Evolutionary conservation across 2,797 vertebrate genomes (phyloP), one percentile per base, ranked within the genome.

Genomic region (Meda fulgida): DNA sequence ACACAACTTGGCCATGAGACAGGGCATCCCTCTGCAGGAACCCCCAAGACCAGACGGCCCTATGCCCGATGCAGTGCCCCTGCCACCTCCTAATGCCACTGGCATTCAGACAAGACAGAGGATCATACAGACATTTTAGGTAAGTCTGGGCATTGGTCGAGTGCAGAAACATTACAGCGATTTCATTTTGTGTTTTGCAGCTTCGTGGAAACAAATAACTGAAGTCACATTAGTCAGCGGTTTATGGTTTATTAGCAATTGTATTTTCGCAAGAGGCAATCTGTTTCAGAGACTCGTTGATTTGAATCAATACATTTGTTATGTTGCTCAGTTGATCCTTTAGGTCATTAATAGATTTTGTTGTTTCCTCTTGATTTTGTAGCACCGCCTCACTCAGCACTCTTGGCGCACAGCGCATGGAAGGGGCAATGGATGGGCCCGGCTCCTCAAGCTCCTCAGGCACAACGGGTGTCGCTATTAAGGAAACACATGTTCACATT

Each of bases 1-100:
- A 23, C 46, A 71, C 53, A 81, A 81, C 66, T 66, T 69, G 78
- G 78, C 63, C 63, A 81, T 81, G 65, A 70, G 43, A 55, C 66
- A 55, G 18, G 66, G 26, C 23, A 18, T 81, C 79, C 79, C 79
- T 46, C 65, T 81, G 58, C 60, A 60, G 19, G 79, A 63, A 66
- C 23, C 23, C 65, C 79, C 46, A 4, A 81, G 16, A 46, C 80
- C 80, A 23, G 26, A 82, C 21, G 14, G 66, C 36, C 34, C 66
- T 69, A 69, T 70, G 67, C 67, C 21, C 36, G 67, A 70, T 70
- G 36, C 67, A 70, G 67, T 43, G 21, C 36, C 36, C 67, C 36
- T 70, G 67, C 67, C 67, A 31, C 67, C 21, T 70, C 21, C 66
- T 67, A 18, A 67, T 67, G 66, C 66, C 16, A 18, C 66, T 67